phyloP scores from a whole-genome alignment of 2,113 vertebrate genomes.

The Peromyscus maniculatus region DNA sequence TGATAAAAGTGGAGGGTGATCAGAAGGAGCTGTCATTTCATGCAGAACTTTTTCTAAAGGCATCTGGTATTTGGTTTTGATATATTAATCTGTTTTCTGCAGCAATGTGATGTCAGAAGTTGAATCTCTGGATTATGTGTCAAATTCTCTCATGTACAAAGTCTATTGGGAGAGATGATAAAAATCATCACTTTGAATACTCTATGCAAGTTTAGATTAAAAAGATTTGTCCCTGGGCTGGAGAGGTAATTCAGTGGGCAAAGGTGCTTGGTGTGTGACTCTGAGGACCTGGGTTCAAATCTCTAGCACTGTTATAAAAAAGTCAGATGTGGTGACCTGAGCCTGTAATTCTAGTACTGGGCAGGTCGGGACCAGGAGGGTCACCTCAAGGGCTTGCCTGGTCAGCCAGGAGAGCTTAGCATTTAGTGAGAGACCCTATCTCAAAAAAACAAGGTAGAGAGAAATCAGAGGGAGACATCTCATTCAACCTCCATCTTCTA shows the following conservation, averaged over 20 bases:
- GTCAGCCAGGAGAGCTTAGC: background rate
- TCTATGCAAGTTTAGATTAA: background rate
- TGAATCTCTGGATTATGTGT: background rate
- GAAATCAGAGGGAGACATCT: background rate
- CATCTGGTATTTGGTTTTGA: constrained; percentile 51
- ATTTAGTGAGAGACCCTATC: background rate
- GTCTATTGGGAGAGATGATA: background rate
- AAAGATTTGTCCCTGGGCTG: background rate
- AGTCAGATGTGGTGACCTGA: background rate
- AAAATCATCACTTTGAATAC: background rate
- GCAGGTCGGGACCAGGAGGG: too few relatives aligned
- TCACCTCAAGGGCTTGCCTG: background rate
- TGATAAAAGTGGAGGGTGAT: background rate
- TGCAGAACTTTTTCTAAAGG: background rate
- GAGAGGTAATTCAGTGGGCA: background rate
- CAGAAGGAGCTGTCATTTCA: background rate
- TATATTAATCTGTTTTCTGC: constrained; percentile 41
- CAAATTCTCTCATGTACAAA: background rate
- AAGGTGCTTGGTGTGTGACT: background rate
- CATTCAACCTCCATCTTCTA: background rate
- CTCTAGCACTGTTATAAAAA: background rate
- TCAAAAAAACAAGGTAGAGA: too few relatives aligned
- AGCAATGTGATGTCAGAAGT: constrained; percentile 1
- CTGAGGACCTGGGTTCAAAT: background rate
- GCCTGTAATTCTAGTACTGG: too few relatives aligned